A percentile compares a stretch with the other conserved stretches of the same genome.
These are phyloP conservation scores for Scaptomyza reducta DNA, from an alignment of 2,888 invertebrate species.

Conservation along the genomic window DNA sequence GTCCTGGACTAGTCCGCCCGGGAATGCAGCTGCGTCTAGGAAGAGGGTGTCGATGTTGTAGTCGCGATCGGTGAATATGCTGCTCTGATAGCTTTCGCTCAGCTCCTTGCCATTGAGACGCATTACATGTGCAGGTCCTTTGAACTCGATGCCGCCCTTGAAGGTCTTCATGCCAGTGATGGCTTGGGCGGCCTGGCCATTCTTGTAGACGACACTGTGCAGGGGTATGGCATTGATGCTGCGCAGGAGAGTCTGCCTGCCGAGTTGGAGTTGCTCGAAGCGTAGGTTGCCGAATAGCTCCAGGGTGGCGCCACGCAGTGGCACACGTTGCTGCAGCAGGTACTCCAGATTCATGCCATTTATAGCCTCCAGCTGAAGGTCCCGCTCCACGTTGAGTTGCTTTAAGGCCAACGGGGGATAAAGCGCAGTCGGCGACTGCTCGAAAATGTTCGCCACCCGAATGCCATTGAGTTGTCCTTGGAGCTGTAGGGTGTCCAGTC, in stretches of 20 bases:
- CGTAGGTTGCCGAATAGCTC: conserved; percentile 77
- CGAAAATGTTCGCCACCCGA: conserved; percentile 50
- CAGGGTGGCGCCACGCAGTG: conserved; percentile 62
- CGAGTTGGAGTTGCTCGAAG: conserved; percentile 75
- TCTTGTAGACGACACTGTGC: conserved; percentile 66
- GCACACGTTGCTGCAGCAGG: conserved; percentile 77
- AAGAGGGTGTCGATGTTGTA: conserved; percentile 75
- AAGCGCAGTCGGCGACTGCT: conserved; percentile 13
- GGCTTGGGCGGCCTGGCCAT: conserved; percentile 65
- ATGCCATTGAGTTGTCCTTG: conserved; percentile 67
- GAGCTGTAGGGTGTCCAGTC: conserved; percentile 52
- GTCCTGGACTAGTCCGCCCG: conserved; percentile 56
- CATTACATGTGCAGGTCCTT: conserved; percentile 75
- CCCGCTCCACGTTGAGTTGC: conserved; percentile 47
- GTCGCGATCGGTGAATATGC: conserved; percentile 69
- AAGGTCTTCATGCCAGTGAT: conserved; percentile 73
- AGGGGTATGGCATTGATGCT: conserved; percentile 77
- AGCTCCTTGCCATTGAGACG: conserved; percentile 72
- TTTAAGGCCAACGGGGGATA: conserved; percentile 62
- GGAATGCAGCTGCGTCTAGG: conserved; percentile 70
- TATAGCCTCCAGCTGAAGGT: conserved; percentile 62
- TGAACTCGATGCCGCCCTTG: conserved; percentile 60
- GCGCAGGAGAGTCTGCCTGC: conserved; percentile 60
- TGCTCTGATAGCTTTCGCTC: conserved; percentile 69
- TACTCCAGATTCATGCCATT: conserved; percentile 76